Percentiles rank a stretch among this genome's conserved stretches.
Evolutionary conservation across 1,140 invertebrate genomes (phyloP).

Genomic region (Heterodera carotae): DNA sequence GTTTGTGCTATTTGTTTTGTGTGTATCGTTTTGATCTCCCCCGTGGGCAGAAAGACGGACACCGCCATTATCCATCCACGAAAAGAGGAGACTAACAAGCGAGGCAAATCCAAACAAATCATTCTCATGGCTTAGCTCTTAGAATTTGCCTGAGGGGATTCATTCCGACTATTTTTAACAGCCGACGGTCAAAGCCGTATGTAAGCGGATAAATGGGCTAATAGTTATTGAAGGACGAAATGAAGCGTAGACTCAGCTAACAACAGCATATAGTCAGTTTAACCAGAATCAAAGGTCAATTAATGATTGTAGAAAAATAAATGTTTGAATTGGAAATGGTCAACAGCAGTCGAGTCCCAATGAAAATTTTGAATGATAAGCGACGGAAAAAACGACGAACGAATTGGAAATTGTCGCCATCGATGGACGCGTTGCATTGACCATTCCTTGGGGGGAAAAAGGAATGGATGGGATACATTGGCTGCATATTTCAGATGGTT

Average conservation of each 20-base stretch:
- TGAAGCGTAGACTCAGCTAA: too few species aligned
- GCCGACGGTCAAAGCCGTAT: neutral
- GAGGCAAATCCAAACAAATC: neutral
- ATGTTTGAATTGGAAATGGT: too few species aligned
- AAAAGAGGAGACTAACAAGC: neutral
- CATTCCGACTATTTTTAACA: neutral
- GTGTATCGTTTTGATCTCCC: neutral
- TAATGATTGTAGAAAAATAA: too few species aligned
- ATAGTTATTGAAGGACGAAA: too few species aligned
- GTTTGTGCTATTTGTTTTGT: neutral
- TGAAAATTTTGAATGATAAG: too few species aligned
- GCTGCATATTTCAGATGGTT: neutral
- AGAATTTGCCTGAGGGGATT: neutral
- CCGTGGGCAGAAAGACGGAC: neutral
- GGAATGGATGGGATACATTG: neutral
- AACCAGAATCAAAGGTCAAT: too few species aligned
- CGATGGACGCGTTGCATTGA: neutral
- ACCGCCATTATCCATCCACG: neutral
- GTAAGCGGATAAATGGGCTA: neutral
- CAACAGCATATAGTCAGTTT: too few species aligned
- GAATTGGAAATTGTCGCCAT: conserved; percentile 14
- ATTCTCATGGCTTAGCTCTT: neutral
- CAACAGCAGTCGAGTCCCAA: too few species aligned
- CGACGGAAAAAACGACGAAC: neutral
- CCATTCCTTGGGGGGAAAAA: neutral